Conservation (phyloP, 2,888 invertebrate genomes). For the Conus canariensis region DNA sequence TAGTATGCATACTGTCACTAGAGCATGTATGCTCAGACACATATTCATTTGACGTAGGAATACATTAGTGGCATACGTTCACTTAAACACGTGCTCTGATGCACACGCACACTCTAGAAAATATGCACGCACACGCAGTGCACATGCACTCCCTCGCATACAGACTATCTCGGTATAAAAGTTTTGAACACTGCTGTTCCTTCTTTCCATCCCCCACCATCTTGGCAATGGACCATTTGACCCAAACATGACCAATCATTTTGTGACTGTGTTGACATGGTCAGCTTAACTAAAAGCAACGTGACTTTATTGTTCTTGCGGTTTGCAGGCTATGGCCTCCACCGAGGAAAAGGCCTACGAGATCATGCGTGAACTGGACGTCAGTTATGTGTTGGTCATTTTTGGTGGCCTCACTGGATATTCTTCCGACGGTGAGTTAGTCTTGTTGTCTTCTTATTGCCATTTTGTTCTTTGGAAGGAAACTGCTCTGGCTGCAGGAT, state of each 20-base stretch:
- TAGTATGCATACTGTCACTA: too few species aligned
- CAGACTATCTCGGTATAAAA: neutral
- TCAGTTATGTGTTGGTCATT: constrained; percentile 98
- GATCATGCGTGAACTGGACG: constrained; percentile 95
- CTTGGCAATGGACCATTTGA: too few species aligned
- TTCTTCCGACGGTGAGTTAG: constrained; percentile 92
- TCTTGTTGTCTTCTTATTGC: neutral
- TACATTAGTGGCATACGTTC: too few species aligned
- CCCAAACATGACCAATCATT: too few species aligned
- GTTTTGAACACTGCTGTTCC: neutral
- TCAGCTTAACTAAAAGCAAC: too few species aligned
- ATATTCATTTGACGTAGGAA: too few species aligned
- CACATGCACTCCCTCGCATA: neutral
- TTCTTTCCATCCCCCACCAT: neutral
- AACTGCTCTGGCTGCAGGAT: too few species aligned
- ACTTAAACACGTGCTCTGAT: too few species aligned
- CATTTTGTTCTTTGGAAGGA: too few species aligned
- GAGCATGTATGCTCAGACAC: too few species aligned
- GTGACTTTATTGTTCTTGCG: neutral
- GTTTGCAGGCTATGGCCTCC: constrained; percentile 93
- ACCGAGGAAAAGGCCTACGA: constrained; percentile 88
- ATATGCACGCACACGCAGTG: neutral
- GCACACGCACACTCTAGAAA: neutral
- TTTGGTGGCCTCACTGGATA: constrained; percentile 99
- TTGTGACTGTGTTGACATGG: too few species aligned